A percentile compares a stretch with the other conserved stretches of the same genome.
These are phyloP conservation scores for Suricata suricatta DNA, from an alignment of 2,113 vertebrate species.

Conservation along the genomic window DNA sequence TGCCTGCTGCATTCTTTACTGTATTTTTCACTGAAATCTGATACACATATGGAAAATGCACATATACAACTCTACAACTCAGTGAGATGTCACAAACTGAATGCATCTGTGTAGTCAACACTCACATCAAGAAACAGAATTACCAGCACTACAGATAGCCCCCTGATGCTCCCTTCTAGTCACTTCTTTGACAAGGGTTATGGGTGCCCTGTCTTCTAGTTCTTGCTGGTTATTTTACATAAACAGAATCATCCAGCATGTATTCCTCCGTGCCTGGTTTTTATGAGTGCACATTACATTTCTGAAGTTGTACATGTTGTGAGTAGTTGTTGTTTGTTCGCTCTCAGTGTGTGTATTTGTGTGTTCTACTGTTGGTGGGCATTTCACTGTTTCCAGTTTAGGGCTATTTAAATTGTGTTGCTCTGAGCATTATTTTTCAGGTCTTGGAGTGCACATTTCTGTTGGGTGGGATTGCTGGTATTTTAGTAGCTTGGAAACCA, in stretches of 20 bases:
- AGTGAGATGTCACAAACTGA: background rate
- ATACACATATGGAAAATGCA: background rate
- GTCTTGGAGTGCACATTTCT: background rate
- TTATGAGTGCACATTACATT: background rate
- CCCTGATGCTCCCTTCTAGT: background rate
- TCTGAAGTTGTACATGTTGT: background rate
- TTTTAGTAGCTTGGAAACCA: constrained; percentile 6
- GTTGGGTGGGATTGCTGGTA: background rate
- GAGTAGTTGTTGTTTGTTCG: background rate
- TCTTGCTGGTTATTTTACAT: background rate
- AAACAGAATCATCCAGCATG: background rate
- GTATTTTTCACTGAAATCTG: constrained; percentile 25
- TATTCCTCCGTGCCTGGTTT: background rate
- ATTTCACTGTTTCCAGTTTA: background rate
- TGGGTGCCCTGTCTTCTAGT: background rate
- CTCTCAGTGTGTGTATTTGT: background rate
- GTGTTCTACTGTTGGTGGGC: background rate
- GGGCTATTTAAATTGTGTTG: background rate
- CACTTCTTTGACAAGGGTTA: background rate
- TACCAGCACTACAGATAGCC: background rate
- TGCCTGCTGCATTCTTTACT: constrained; percentile 30
- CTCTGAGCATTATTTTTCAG: background rate
- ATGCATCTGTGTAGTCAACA: background rate
- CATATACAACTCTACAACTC: background rate
- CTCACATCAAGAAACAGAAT: background rate